A percentile compares a stretch with the other conserved stretches of the same genome.
Evolutionary conservation across 2,797 vertebrate genomes (phyloP).

Genomic region (Hyperoplus immaculatus): DNA sequence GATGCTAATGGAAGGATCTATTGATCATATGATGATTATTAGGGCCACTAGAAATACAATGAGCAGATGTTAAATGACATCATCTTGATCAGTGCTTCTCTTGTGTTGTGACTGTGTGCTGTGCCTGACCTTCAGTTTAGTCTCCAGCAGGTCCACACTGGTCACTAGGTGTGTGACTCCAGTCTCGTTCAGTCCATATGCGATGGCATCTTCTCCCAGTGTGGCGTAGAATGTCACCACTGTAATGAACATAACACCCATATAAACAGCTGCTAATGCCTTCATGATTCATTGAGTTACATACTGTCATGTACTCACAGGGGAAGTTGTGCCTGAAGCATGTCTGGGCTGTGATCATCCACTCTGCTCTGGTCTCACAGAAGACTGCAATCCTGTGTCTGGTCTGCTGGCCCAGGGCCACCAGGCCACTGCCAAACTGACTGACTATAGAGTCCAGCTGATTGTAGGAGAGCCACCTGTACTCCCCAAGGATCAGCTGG

Average conservation of each 20-base stretch:
- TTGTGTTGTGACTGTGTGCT: background rate
- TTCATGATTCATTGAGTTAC: background rate
- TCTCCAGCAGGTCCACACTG: conserved; percentile 93
- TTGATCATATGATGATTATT: background rate
- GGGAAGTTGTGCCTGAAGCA: conserved; percentile 97
- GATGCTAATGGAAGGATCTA: background rate
- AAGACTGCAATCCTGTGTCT: conserved; percentile 93
- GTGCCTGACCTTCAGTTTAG: conserved; percentile 91
- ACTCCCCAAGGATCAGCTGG: conserved; percentile 93
- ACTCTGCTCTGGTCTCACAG: conserved; percentile 97
- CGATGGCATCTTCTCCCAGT: conserved; percentile 94
- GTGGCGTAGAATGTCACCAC: conserved; percentile 98
- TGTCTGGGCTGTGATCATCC: conserved; percentile 95
- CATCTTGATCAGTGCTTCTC: background rate
- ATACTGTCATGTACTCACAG: conserved; percentile 80
- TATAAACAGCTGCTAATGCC: background rate
- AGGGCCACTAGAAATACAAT: background rate
- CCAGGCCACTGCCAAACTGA: conserved; percentile 90
- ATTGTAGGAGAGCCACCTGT: conserved; percentile 93
- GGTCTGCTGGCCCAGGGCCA: conserved; percentile 90
- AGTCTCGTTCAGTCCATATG: conserved; percentile 94
- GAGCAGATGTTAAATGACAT: background rate
- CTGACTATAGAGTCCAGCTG: conserved; percentile 86
- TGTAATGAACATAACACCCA: conserved; percentile 62
- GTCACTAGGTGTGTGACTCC: conserved; percentile 94